Evolutionary conservation across 2,113 vertebrate genomes (phyloP).

Genomic region (Paedocypris sp.): DNA sequence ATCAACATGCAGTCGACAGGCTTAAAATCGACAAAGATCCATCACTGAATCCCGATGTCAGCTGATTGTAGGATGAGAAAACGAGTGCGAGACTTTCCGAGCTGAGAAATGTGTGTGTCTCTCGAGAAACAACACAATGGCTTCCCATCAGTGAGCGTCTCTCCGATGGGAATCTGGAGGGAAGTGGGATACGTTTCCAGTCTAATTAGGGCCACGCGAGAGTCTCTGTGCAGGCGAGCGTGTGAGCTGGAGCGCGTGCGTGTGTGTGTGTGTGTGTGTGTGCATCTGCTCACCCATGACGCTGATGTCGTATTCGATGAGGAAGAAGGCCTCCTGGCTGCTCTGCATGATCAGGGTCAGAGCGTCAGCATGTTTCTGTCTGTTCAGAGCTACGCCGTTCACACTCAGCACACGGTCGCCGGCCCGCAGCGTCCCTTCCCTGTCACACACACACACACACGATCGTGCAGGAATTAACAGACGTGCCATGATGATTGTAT

Average conservation of each 20-base stretch:
- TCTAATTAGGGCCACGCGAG: conserved; percentile 6
- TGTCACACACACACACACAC: conserved; percentile 37
- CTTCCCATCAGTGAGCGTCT: not conserved
- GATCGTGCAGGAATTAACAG: too few relatives aligned
- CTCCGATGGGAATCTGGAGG: not conserved
- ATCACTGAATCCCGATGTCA: too few relatives aligned
- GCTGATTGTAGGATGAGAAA: too few relatives aligned
- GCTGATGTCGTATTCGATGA: conserved; percentile 90
- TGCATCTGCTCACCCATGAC: conserved; percentile 75
- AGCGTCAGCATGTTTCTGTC: conserved; percentile 77
- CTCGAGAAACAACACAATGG: not conserved
- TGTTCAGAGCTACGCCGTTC: conserved; percentile 81
- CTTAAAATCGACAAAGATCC: too few relatives aligned
- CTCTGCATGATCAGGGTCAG: conserved; percentile 81
- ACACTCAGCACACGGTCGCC: conserved; percentile 85
- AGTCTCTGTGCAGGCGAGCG: conserved; percentile 11
- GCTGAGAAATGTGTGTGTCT: too few relatives aligned
- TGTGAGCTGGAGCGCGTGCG: not conserved
- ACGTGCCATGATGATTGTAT: too few relatives aligned
- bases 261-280: not conserved
- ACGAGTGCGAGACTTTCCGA: too few relatives aligned
- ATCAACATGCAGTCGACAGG: too few relatives aligned
- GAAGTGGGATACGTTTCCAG: not conserved
- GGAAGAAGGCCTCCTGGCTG: conserved; percentile 84
- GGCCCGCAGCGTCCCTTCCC: conserved; percentile 85